Percentiles rank a stretch among this genome's conserved stretches.
These are phyloP conservation scores for Parthenolecanium corni DNA, from an alignment of 2,888 invertebrate species.

Conservation along the genomic window DNA sequence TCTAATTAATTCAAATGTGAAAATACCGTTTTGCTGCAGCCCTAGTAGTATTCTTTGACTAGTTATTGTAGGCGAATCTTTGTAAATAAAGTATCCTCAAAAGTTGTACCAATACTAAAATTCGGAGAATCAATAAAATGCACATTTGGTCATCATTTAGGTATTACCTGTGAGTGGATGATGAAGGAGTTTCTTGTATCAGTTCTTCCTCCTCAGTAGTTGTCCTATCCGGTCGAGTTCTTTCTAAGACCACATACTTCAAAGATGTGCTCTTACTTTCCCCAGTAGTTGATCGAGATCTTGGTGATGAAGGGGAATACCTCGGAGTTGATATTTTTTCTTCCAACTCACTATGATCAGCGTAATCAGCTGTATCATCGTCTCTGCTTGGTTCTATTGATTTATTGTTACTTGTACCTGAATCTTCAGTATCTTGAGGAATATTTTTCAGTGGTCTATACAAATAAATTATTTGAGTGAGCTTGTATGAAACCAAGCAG, in stretches of 20 bases:
- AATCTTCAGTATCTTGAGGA: slow-evolving; percentile 15
- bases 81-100: no score
- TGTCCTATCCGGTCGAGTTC: slow-evolving; percentile 43
- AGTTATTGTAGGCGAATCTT: no score
- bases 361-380: slow-evolving; percentile 32
- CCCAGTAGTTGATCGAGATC: slow-evolving; percentile 3
- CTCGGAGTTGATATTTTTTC: slow-evolving; percentile 31
- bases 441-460: slow-evolving; percentile 28
- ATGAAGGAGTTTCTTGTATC: slow-evolving; percentile 10
- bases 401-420: slow-evolving; percentile 22
- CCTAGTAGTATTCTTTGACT: no score
- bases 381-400: slow-evolving; percentile 23
- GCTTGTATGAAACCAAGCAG: no score
- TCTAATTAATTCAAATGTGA: no score
- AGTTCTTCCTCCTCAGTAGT: slow-evolving; percentile 24
- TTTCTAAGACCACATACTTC: slow-evolving; percentile 56
- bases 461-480: no score
- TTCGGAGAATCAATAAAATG: no score
- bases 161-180: slow-evolving; percentile 29
- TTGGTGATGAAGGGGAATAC: slow-evolving; percentile 3
- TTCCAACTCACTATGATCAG: slow-evolving; percentile 36
- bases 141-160: no score
- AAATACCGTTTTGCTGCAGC: no score
- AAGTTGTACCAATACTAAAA: no score
- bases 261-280: slow-evolving; percentile 36